Evolutionary conservation across 2,888 invertebrate species (phyloP), one percentile per base, ranked within the genome.

Genomic region (Apodemia mormo): DNA sequence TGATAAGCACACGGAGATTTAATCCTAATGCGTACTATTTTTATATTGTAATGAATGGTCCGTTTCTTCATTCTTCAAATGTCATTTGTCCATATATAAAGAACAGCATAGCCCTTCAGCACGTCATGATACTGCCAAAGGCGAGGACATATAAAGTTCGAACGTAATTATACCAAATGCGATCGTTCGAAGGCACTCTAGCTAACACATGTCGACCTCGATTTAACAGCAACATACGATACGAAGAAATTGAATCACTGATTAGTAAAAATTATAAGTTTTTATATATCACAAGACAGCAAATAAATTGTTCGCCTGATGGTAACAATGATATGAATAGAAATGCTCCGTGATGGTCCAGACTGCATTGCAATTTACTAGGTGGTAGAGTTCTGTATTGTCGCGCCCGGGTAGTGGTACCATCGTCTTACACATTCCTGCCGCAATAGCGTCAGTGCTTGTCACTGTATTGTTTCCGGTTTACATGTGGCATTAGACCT

Each of bases 131-230:
- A 82, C 76, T 77, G 87, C 86, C 85, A 78, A 77, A 79, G 87
- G 90, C 92, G 85, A 90, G 90, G 92, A 83, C 90, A 87, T 77
- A 82, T 86, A 86, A 87, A 88, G 86, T 89, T 89, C 85, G 85
- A 85, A 81, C 83, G 85, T 87, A 88, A 90, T 92, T 89, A 92
- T 90, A 91, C 91, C 92, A 91, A 92, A 92, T 91, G 89, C 81
- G 91, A 84, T 79, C 80, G 80, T 75, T 80, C 80, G 92, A 92
- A 93, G 92, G 92, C 80, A 83, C 82, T 81, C 90, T 70, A 78
- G 84, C 86, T 82, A 83, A 84, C 82, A 89, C 88, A 83, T 70
- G 90, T 82, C 79, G 87, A 79, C 92, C 92, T 92, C 86, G 87
- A 52, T 29, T 33, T 61, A 70, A 74, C 69, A 70, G 72, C 71